phyloP scores from a whole-genome alignment of 2,113 vertebrate species.

The Callopanchax toddi region DNA sequence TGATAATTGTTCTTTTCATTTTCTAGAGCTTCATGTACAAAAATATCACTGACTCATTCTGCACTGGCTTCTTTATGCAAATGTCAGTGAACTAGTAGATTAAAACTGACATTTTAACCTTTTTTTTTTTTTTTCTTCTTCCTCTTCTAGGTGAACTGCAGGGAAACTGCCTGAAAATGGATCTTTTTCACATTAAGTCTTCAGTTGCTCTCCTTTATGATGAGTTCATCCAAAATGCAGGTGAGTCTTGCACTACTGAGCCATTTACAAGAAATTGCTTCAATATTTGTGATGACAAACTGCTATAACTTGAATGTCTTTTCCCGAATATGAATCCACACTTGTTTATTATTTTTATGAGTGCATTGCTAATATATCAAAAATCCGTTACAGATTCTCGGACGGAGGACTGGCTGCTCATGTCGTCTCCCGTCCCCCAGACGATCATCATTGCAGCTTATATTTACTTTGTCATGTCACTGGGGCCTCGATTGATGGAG shows the following conservation, averaged over 20 bases:
- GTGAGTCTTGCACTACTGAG: conserved; percentile 83
- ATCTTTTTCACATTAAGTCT: conserved; percentile 84
- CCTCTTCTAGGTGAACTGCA: conserved; percentile 25
- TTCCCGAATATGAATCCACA: too few species aligned
- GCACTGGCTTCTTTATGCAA: not conserved
- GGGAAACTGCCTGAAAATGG: conserved; percentile 80
- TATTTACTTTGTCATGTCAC: conserved; percentile 89
- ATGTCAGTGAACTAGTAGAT: not conserved
- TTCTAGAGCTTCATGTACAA: conserved; percentile 1
- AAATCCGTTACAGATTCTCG: conserved; percentile 83
- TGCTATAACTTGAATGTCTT: too few species aligned
- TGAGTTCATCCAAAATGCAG: conserved; percentile 89
- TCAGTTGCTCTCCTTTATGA: conserved; percentile 87
- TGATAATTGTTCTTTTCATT: not conserved
- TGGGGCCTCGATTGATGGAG: conserved; percentile 95
- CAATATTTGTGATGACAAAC: not conserved
- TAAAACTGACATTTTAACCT: conserved; percentile 13
- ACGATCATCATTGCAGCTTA: conserved; percentile 86
- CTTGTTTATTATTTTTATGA: not conserved
- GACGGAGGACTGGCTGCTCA: conserved; percentile 87
- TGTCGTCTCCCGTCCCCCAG: conserved; percentile 92
- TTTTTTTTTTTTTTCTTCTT: not conserved
- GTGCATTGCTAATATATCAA: not conserved
- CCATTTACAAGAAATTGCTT: too few species aligned
- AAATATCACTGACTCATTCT: not conserved